Conservation (phyloP, 2,888 invertebrate genomes). For the Megamerina dolium region DNA sequence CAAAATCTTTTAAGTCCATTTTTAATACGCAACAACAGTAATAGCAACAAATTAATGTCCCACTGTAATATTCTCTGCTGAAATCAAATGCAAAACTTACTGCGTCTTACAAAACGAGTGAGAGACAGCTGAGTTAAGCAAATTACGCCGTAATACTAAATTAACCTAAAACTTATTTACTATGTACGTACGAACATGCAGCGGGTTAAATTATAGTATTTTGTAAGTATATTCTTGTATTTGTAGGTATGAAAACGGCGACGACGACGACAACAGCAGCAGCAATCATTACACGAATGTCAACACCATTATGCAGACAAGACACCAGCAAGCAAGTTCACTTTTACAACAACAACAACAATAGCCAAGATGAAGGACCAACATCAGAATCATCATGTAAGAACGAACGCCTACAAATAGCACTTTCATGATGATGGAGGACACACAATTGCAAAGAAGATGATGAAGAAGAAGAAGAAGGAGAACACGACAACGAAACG, state of each 20-base stretch:
- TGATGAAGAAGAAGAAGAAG: neutral
- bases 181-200: slow-evolving; percentile 3
- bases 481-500: neutral
- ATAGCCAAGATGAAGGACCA: slow-evolving; percentile 3
- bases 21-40: too few relatives aligned
- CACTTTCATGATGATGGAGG: slow-evolving; percentile 9
- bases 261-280: slow-evolving; percentile 7
- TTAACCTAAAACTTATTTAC: slow-evolving; percentile 20
- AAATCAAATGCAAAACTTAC: too few relatives aligned
- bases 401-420: slow-evolving; percentile 9
- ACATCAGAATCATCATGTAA: too few relatives aligned
- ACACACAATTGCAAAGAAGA: neutral
- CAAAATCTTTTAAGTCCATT: too few relatives aligned
- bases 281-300: too few relatives aligned
- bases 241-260: slow-evolving; percentile 3
- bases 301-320: too few relatives aligned
- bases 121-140: slow-evolving; percentile 17
- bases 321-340: neutral
- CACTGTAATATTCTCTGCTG: too few relatives aligned
- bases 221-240: too few relatives aligned
- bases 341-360: neutral
- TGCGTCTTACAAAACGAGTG: neutral
- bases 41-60: too few relatives aligned
- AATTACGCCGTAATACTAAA: slow-evolving; percentile 23
- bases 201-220: neutral